Evolutionary conservation across 2,113 vertebrate species (phyloP).

Genomic region (Peucedramus taeniatus): DNA sequence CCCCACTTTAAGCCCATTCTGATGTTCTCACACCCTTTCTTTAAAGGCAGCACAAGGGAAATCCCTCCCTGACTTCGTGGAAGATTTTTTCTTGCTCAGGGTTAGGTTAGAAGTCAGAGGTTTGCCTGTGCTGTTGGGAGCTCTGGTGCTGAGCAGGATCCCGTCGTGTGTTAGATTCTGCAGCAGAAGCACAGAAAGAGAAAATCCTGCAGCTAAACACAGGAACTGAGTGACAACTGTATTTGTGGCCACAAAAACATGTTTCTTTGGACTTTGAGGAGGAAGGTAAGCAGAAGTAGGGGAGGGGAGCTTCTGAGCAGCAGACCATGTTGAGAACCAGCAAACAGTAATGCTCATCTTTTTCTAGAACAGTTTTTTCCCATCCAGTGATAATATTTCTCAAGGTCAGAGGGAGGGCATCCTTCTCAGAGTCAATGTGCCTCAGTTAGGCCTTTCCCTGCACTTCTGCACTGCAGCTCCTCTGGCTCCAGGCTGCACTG

Average conservation of each 20-base stretch:
- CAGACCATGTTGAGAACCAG: neutral
- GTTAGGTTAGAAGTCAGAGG: neutral
- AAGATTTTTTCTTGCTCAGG: neutral
- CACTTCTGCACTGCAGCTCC: neutral
- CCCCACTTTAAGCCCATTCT: neutral
- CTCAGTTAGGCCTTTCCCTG: neutral
- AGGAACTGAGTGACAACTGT: neutral
- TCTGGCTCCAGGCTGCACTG: neutral
- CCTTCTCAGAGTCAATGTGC: neutral
- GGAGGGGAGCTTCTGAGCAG: neutral
- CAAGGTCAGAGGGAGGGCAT: neutral
- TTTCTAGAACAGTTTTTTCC: neutral
- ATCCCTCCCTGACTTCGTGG: neutral
- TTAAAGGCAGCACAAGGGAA: neutral
- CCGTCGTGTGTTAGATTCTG: neutral
- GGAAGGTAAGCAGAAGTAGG: neutral
- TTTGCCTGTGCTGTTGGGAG: neutral
- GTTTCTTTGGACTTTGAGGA: neutral
- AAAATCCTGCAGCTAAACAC: neutral
- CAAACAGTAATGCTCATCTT: neutral
- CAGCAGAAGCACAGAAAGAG: neutral
- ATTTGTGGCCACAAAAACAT: neutral
- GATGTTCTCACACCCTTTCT: neutral
- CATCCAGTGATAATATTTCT: neutral
- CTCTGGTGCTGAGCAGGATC: neutral